These are phyloP conservation scores for Andrena hattorfiana DNA, from an alignment of 2,888 invertebrate species.

Conservation along the genomic window DNA sequence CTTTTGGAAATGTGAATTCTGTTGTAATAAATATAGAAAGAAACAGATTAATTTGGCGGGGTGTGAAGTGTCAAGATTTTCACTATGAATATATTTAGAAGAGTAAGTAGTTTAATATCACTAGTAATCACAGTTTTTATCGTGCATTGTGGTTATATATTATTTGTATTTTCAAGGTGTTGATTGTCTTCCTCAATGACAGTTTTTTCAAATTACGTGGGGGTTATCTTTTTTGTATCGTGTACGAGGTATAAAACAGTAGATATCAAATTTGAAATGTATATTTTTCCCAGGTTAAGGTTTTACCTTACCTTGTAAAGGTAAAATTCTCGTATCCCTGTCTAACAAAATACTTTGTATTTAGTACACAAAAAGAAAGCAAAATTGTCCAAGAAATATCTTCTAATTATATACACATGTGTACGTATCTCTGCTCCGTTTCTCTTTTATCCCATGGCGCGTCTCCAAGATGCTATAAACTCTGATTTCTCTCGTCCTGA, in stretches of 20 bases:
- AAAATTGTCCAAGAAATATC: not conserved
- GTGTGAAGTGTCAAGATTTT: not conserved
- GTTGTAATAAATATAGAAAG: not conserved
- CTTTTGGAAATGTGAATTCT: not conserved
- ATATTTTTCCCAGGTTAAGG: too few relatives aligned
- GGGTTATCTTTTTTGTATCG: too few relatives aligned
- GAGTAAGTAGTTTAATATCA: slow-evolving; percentile 31
- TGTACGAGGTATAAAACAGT: too few relatives aligned
- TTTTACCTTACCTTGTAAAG: too few relatives aligned
- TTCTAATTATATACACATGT: not conserved
- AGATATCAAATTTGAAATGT: too few relatives aligned
- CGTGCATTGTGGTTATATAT: not conserved
- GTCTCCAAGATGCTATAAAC: not conserved
- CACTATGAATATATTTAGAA: slow-evolving; percentile 27
- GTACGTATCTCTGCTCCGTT: not conserved
- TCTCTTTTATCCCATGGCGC: slow-evolving; percentile 4
- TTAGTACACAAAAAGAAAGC: slow-evolving; percentile 3
- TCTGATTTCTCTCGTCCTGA: slow-evolving; percentile 12
- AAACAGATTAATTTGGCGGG: not conserved
- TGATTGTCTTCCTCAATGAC: too few relatives aligned
- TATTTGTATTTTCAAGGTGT: not conserved
- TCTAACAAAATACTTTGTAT: not conserved
- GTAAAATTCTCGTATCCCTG: not conserved
- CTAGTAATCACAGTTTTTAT: not conserved
- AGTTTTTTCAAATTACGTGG: too few relatives aligned